These are phyloP conservation scores for Squalus acanthias DNA, from an alignment of 2,797 vertebrate genomes.

Conservation along the genomic window DNA sequence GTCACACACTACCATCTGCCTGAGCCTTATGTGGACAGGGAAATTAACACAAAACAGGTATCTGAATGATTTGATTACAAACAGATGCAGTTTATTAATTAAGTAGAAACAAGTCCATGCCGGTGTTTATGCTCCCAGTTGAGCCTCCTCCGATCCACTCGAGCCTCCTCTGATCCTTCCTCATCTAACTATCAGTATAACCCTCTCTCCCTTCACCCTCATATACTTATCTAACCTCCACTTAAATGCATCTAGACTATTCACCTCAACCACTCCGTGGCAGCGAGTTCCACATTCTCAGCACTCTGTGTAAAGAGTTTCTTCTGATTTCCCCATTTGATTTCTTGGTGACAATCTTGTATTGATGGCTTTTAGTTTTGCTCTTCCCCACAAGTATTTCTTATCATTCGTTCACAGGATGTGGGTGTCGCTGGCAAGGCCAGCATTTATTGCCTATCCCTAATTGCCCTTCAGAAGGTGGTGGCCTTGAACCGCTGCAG, in stretches of 20 bases:
- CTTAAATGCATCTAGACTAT: background rate
- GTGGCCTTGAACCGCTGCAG: no score
- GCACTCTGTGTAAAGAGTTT: background rate
- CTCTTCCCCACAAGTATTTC: background rate
- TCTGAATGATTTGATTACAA: background rate
- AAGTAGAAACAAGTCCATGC: background rate
- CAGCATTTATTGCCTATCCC: no score
- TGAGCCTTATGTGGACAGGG: constrained; percentile 62
- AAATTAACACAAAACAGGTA: constrained; percentile 65
- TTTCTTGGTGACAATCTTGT: background rate
- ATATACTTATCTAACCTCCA: background rate
- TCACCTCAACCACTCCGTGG: background rate
- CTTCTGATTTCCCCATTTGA: background rate
- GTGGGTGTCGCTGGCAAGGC: no score
- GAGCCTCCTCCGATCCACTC: background rate
- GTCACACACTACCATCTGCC: constrained; percentile 70
- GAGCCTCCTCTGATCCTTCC: background rate
- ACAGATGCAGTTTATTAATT: background rate
- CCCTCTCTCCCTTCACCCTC: background rate
- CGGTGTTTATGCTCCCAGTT: background rate
- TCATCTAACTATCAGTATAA: background rate
- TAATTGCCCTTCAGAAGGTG: no score
- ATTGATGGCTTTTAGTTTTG: background rate
- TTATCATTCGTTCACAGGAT: no score
- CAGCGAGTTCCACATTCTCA: background rate